These are phyloP conservation scores for Serripes groenlandicus DNA, from an alignment of 2,888 invertebrate species.

Conservation along the genomic window DNA sequence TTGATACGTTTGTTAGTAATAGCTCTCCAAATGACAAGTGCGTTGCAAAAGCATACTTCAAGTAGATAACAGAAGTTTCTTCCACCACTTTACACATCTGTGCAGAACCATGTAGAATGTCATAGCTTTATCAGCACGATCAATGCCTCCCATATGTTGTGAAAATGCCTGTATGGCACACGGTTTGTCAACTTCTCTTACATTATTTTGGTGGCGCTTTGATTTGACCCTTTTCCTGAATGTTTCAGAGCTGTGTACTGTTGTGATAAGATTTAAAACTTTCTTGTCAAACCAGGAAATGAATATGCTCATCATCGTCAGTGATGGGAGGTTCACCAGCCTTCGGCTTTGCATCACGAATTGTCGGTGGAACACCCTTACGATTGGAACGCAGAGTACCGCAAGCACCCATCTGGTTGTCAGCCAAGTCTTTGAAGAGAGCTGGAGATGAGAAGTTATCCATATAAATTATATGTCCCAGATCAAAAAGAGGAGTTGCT, in stretches of 20 bases:
- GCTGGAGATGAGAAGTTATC: constrained; percentile 24
- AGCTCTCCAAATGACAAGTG: constrained; percentile 20
- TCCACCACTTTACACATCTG: constrained; percentile 20
- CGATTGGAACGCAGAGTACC: constrained; percentile 53
- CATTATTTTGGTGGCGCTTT: constrained; percentile 16
- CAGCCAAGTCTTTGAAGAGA: constrained; percentile 41
- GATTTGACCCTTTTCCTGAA: constrained; percentile 10
- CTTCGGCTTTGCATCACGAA: constrained; percentile 46
- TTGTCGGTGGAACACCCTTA: constrained; percentile 44
- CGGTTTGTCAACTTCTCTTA: constrained; percentile 28
- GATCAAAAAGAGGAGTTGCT: constrained; percentile 14
- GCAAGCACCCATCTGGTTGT: constrained; percentile 38
- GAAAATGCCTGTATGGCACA: constrained; percentile 19
- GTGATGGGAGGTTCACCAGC: constrained; percentile 26
- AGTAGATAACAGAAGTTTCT: constrained; percentile 14
- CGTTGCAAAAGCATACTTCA: constrained; percentile 16
- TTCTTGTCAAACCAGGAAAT: constrained; percentile 47
- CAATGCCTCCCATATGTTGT: constrained; percentile 17
- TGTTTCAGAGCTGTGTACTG: constrained; percentile 27
- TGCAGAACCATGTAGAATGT: constrained; percentile 25
- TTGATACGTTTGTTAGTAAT: not conserved
- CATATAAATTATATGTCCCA: constrained; percentile 53
- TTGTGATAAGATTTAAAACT: constrained; percentile 35
- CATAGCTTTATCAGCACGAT: constrained; percentile 24
- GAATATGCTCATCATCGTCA: constrained; percentile 20